Conservation (phyloP, 2,113 vertebrate species). For the Thinocorus orbignyianus region DNA sequence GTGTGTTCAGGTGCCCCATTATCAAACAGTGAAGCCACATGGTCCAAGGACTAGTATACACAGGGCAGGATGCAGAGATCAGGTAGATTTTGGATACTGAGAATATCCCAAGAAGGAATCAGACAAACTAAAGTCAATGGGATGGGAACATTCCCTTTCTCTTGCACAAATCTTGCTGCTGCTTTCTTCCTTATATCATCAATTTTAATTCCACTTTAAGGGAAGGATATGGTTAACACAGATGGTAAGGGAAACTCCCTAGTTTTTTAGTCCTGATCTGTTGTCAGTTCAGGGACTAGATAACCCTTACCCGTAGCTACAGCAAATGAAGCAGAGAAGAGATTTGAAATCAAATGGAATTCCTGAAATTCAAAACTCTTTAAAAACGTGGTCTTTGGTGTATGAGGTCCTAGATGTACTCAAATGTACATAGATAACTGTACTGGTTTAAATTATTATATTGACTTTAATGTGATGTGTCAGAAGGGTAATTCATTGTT, state of each 20-base stretch:
- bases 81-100: neutral
- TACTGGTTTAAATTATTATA: neutral
- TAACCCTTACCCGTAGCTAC: neutral
- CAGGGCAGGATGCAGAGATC: neutral
- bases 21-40: neutral
- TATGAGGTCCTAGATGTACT: neutral
- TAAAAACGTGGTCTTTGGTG: neutral
- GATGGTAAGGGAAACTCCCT: neutral
- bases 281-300: neutral
- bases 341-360: neutral
- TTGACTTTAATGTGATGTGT: neutral
- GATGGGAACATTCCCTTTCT: neutral
- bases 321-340: neutral
- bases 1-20: rapidly evolving
- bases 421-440: neutral
- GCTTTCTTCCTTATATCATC: neutral
- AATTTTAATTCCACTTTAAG: neutral
- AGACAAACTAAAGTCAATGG: neutral
- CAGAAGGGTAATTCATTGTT: neutral
- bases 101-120: neutral
- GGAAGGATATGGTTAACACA: neutral
- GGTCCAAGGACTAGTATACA: neutral
- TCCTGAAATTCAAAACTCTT: neutral
- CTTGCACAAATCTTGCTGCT: neutral
- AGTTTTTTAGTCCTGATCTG: neutral